Percentiles rank a stretch among this genome's conserved stretches.
Conservation (phyloP, 2,113 vertebrate genomes). For the Aix galericulata region DNA sequence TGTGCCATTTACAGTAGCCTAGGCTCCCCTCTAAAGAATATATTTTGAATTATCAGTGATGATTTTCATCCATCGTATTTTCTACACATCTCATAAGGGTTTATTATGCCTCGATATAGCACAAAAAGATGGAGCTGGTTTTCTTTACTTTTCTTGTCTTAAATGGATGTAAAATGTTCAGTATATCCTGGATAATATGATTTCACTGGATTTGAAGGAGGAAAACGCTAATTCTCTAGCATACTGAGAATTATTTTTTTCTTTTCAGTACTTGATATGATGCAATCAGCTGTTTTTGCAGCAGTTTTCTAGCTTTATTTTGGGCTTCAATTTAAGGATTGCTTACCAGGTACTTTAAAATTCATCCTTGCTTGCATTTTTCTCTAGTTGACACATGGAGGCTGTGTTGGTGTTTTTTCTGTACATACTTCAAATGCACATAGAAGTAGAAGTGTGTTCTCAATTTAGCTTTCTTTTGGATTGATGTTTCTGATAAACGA, state of each 20-base stretch:
- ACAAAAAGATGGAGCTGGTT: constrained; percentile 67
- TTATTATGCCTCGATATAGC: constrained; percentile 67
- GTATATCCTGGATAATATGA: constrained; percentile 58
- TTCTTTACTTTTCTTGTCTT: constrained; percentile 45
- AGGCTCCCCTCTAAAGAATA: constrained; percentile 53
- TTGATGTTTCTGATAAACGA: constrained; percentile 78
- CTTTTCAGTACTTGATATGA: constrained; percentile 67
- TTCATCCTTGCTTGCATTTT: constrained; percentile 67
- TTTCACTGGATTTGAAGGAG: constrained; percentile 58
- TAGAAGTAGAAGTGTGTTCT: constrained; percentile 77
- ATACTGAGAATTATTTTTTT: constrained; percentile 42
- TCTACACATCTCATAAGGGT: constrained; percentile 43
- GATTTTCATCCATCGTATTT: constrained; percentile 53
- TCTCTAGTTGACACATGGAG: constrained; percentile 68
- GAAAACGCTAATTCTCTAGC: constrained; percentile 39
- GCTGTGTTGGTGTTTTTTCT: constrained; percentile 75
- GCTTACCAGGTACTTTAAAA: constrained; percentile 67
- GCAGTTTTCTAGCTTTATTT: constrained; percentile 64
- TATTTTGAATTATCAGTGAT: constrained; percentile 42
- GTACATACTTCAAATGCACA: constrained; percentile 79
- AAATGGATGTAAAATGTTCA: constrained; percentile 55
- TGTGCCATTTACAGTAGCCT: constrained; percentile 67
- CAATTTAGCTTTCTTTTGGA: constrained; percentile 75
- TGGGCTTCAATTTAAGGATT: constrained; percentile 54
- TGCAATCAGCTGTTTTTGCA: constrained; percentile 66